phyloP scores from a whole-genome alignment of 2,797 vertebrate species.

The Coluber constrictor region DNA sequence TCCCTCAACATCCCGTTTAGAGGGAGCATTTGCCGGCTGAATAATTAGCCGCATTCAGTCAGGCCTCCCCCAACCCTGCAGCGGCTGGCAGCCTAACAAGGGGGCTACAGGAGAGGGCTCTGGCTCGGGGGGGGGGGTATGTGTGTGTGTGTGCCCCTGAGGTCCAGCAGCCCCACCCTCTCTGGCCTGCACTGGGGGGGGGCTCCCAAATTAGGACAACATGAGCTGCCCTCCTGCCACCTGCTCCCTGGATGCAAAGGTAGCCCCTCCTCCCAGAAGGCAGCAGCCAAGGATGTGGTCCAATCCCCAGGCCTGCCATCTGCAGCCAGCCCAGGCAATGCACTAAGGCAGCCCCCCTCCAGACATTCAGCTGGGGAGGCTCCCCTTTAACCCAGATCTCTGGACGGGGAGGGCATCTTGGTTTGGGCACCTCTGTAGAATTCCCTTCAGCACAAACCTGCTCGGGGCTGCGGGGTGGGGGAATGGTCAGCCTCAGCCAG shows the following conservation, averaged over 20 bases:
- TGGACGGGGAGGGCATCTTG: not conserved
- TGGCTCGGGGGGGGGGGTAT: no score
- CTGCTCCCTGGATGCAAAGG: not conserved
- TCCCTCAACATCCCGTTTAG: slow-evolving; percentile 76
- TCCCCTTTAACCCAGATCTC: not conserved
- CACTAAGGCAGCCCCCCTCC: not conserved
- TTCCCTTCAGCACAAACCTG: not conserved
- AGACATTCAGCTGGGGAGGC: not conserved
- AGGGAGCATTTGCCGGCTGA: slow-evolving; percentile 63
- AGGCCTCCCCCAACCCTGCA: slow-evolving; percentile 64
- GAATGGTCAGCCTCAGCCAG: not conserved
- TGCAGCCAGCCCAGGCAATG: not conserved
- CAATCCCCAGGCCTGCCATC: not conserved
- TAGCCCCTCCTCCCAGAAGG: not conserved
- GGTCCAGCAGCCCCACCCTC: not conserved
- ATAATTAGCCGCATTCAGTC: slow-evolving; percentile 79
- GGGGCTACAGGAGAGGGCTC: not conserved
- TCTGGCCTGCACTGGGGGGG: not conserved
- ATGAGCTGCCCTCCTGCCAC: not conserved
- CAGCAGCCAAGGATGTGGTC: not conserved
- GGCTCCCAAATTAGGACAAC: not conserved
- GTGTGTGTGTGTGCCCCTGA: not conserved
- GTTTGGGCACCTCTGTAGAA: not conserved
- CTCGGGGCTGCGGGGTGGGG: not conserved
- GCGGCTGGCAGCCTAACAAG: slow-evolving; percentile 49